Evolutionary conservation across 2,113 vertebrate species (phyloP), one percentile per base, ranked within the genome.

Genomic region (Paratilapia polleni): DNA sequence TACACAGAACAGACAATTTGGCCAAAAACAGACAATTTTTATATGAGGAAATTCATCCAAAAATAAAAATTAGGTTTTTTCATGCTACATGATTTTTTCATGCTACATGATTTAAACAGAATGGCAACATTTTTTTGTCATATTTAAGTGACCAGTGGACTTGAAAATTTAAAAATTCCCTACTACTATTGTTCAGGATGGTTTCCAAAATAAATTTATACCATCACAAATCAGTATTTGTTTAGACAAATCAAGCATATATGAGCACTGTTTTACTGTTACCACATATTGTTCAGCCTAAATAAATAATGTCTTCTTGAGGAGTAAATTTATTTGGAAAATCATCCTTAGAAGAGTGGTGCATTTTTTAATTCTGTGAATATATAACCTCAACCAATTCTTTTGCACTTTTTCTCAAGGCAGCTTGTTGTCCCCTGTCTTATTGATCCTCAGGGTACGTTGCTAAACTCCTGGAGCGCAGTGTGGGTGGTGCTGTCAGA

Each of bases 401-500:
- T 57, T 68, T 28, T 26, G 3, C 24, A 47, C 28, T 79, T 79
- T 63, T 49, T 12, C 62, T 76, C 19, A 52, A 54, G 13, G 62
- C 28, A 73, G 19, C 28, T 43, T 79, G 36, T 36, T 57, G 9
- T 84, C 15, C 52, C 10, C 22, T 47, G 8, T 83, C 13, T 64
- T 13, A 26, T 24, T 74, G 36, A 73, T 64, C 70, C 36, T 34
- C 84, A 99, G 98, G 97, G 98, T 4, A 97, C 96, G 1, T 62
- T 99, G 91, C 97, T 99, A 85, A 99, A 97, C 85, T 96, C 97
- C 74, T 99, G 98, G 98, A 99, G 97, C 76, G 96, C 96, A 0
- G 95, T 98, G 95, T 99, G 98, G 98, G 97, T 97, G 1, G 97
- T 98, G 59, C 89, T 99, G 49, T 95, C 97, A 77, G 98, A 99